Evolutionary conservation across 2,797 vertebrate genomes (phyloP).

Genomic region (Merluccius polli): DNA sequence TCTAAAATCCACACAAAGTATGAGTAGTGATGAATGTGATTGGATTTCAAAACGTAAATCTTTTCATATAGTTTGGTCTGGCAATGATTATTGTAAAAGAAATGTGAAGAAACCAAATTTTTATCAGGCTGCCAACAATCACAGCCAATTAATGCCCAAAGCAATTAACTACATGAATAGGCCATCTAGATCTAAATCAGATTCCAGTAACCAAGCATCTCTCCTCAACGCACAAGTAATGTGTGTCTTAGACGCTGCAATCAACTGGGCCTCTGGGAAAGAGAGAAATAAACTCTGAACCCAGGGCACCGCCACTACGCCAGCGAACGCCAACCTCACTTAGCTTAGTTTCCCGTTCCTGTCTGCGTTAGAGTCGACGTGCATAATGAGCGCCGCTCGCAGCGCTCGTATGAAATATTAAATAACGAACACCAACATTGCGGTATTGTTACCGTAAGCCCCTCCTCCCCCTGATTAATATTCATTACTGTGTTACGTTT

Average conservation of each 20-base stretch:
- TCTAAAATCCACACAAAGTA: not conserved
- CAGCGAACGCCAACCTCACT: not conserved
- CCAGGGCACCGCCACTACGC: not conserved
- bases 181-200: not conserved
- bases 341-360: not conserved
- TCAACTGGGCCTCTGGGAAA: not conserved
- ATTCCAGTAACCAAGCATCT: not conserved
- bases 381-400: conserved; percentile 40
- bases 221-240: not conserved
- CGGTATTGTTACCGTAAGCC: conserved; percentile 38
- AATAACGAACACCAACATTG: conserved; percentile 54
- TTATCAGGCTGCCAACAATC: not conserved
- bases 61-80: not conserved
- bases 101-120: not conserved
- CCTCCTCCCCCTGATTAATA: conserved; percentile 57
- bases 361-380: conserved; percentile 38
- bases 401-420: conserved; percentile 52
- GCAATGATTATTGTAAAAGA: not conserved
- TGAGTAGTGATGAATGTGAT: not conserved
- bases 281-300: not conserved
- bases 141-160: not conserved
- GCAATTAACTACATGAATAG: not conserved
- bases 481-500: conserved; percentile 52
- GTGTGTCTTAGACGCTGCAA: not conserved
- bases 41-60: not conserved